Evolutionary conservation across 2,888 invertebrate species (phyloP).

Genomic region (Agonopterix alstromeriana): DNA sequence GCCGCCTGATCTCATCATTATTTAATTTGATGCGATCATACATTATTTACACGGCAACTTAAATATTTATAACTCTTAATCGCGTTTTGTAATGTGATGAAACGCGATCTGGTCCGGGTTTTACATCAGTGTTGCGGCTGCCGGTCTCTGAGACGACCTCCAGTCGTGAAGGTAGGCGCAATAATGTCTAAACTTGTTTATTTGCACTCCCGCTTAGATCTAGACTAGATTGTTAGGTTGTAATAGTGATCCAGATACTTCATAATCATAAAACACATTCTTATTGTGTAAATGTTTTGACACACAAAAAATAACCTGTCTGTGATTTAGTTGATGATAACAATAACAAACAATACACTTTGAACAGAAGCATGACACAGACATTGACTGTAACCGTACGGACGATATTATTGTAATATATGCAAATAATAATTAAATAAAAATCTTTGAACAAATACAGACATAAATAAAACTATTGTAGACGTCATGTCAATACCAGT

Average conservation of each 20-base stretch:
- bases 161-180: conserved; percentile 1
- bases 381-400: too few species aligned
- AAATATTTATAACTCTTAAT: conserved; percentile 27
- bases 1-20: conserved; percentile 19
- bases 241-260: not conserved
- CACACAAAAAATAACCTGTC: too few species aligned
- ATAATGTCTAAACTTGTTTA: conserved; percentile 15
- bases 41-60: conserved; percentile 33
- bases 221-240: conserved; percentile 7
- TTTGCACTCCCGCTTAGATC: conserved; percentile 11
- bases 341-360: too few species aligned
- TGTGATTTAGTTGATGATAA: too few species aligned
- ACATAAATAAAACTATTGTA: conserved; percentile 1
- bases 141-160: conserved; percentile 3
- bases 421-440: too few species aligned
- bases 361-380: too few species aligned
- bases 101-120: conserved; percentile 1
- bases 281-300: too few species aligned
- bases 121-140: not conserved
- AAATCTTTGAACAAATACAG: too few species aligned
- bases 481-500: conserved; percentile 4
- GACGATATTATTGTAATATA: too few species aligned
- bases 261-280: not conserved
- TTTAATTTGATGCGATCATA: conserved; percentile 32
- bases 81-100: conserved; percentile 6